These are phyloP conservation scores for Falco novaeseelandiae DNA, from an alignment of 2,797 vertebrate genomes.

Conservation along the genomic window DNA sequence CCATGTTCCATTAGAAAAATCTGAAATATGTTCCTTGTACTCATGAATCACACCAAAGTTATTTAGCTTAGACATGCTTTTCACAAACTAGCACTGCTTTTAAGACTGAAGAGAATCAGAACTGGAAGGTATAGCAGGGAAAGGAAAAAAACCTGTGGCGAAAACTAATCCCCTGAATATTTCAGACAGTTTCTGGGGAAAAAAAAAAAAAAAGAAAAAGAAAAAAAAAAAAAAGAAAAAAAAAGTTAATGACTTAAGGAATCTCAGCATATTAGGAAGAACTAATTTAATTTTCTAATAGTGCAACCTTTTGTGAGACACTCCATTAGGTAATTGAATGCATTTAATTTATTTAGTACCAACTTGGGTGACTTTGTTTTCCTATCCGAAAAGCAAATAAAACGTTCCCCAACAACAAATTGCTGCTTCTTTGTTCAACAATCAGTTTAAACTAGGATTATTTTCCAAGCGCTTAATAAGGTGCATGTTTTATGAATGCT, in stretches of 20 bases:
- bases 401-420: background rate
- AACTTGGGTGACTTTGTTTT: conserved; percentile 35
- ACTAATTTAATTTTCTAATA: conserved; percentile 20
- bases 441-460: conserved; percentile 10
- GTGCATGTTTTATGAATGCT: background rate
- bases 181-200: background rate
- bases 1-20: background rate
- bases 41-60: background rate
- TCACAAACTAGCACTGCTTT: background rate
- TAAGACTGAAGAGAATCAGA: background rate
- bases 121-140: background rate
- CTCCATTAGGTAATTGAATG: conserved; percentile 51
- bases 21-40: background rate
- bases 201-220: no score
- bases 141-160: background rate
- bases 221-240: background rate
- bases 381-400: conserved; percentile 35
- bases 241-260: background rate
- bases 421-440: background rate
- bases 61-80: background rate
- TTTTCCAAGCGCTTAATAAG: conserved; percentile 13
- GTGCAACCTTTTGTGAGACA: background rate
- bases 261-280: background rate
- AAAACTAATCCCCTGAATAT: background rate
- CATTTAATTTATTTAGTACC: conserved; percentile 3